Evolutionary conservation across 2,797 vertebrate species (phyloP), one percentile per base, ranked within the genome.

Genomic region (Galagoides demidoff): DNA sequence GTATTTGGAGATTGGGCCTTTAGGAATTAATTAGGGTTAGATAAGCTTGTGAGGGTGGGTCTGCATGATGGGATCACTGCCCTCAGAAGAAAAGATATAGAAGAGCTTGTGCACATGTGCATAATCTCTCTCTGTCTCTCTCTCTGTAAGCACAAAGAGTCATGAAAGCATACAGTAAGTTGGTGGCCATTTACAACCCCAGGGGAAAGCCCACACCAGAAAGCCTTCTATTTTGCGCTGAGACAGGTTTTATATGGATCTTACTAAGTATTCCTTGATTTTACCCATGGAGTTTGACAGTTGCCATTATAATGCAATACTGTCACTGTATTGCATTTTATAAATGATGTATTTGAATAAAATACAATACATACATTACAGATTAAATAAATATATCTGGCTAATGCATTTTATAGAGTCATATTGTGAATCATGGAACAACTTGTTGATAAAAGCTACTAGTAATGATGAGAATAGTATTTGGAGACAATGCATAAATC

Each of bases 361-460:
- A 52, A 52, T 52, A 16, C 14, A 52, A 52, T 52, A 14, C 49
- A 16, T 52, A 52, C 14, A 52, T 52, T 52, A 52, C 49, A 16
- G 49, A 52, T 52, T 52, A 16, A 52, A 52, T 52, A 52, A 52
- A 52, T 52, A 77, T 9, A 73, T n/a, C 29, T 93, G 22, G 2
- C 2, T 57, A 85, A 84, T 78, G 87, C 39, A 94, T 74, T 88
- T 16, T 68, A 85, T 31, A 49, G 52, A 16, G 14, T 34, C 5
- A 77, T 77, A 1, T 37, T 94, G 23, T 82, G 31, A 87, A 78
- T 78, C 23, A 43, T 63, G 34, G 49, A 2, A 64, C 1, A 92
- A 78, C 37, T 76, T 70, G 6, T 82, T 93, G 76, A 91, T 94
- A 92, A 79, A 66, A 84, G 76, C 27, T 79, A 13, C 3, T 71